Evolutionary conservation across 1,140 invertebrate species (phyloP), one percentile per base, ranked within the genome.

Genomic region (Semibalanus balanoides): DNA sequence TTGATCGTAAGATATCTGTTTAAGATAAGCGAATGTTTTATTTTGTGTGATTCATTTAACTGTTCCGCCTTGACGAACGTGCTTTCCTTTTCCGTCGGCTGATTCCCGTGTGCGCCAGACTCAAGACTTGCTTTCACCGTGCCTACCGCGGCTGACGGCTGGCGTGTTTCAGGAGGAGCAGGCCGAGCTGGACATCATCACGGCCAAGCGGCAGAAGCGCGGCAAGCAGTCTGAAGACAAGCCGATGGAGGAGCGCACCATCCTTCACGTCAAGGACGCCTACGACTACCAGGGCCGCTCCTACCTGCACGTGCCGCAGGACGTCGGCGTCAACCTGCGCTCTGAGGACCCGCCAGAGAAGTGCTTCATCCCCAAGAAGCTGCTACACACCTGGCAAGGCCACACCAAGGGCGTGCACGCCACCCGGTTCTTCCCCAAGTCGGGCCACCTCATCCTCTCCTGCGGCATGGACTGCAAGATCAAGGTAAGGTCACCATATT

Each of bases 401-500:
- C 98, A 99, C 85, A 94, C 92, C 0, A 99, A 99, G 84, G 96
- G 96, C n/a, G 91, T 99, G 79, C 91, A 96, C 0, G 92, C 94
- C 7, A 96, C 99, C 76, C 88, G 93, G 78, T 98, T 95, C 94
- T 97, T 98, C 82, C 98, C 98, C 14, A 86, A 88, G 79, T 94
- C 94, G 25, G 98, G 93, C 0, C 98, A 99, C 86, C 88, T 99
- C 75, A 86, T 99, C 78, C 85, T 99, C 0, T 98, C 97, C 11
- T 92, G 91, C 77, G 93, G 95, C 81, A 98, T 99, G 96, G 98
- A 99, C 84, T 92, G 90, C 80, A 90, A 96, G 81, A 93, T 99
- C 35, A 98, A 98, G 87, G 90, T 93, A 84, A 78, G 74, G 81
- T 77, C 51, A 25, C 28, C 17, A 76, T 43, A 11, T 74, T 78